These are phyloP conservation scores for Sebastes steindachneri DNA, from an alignment of 2,797 vertebrate genomes.

Conservation along the genomic window DNA sequence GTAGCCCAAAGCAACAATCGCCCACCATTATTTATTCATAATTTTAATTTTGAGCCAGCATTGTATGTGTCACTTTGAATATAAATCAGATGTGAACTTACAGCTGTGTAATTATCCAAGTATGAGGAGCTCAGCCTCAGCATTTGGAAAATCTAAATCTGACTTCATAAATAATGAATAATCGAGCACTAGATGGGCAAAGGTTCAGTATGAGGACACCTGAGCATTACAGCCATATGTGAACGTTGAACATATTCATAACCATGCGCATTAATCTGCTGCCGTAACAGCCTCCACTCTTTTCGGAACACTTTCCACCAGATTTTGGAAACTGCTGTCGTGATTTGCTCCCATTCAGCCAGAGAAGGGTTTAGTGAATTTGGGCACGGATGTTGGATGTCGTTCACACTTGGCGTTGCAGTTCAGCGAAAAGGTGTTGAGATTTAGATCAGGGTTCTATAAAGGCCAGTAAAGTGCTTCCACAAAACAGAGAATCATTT, in stretches of 20 bases:
- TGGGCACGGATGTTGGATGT: not conserved
- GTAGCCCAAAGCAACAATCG: conserved; percentile 34
- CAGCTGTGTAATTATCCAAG: not conserved
- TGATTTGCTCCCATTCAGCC: not conserved
- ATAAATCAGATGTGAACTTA: not conserved
- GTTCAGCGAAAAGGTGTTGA: not conserved
- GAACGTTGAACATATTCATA: not conserved
- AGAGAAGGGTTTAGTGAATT: not conserved
- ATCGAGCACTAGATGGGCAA: not conserved
- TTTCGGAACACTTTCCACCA: not conserved
- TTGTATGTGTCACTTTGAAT: conserved; percentile 34
- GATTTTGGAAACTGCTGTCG: not conserved
- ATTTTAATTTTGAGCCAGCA: conserved; percentile 5
- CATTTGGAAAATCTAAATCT: not conserved
- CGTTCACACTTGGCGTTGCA: not conserved
- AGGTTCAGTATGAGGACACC: not conserved
- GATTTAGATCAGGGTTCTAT: not conserved
- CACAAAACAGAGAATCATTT: not conserved
- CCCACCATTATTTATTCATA: conserved; percentile 46
- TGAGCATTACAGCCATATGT: not conserved
- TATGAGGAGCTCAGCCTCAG: not conserved
- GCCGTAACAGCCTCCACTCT: not conserved
- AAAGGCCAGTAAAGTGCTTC: not conserved
- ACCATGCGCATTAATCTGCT: not conserved
- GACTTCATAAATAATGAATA: not conserved